Percentiles rank a stretch among this genome's conserved stretches.
Evolutionary conservation across 2,888 invertebrate species (phyloP).

Genomic region (Orthosia cruda): DNA sequence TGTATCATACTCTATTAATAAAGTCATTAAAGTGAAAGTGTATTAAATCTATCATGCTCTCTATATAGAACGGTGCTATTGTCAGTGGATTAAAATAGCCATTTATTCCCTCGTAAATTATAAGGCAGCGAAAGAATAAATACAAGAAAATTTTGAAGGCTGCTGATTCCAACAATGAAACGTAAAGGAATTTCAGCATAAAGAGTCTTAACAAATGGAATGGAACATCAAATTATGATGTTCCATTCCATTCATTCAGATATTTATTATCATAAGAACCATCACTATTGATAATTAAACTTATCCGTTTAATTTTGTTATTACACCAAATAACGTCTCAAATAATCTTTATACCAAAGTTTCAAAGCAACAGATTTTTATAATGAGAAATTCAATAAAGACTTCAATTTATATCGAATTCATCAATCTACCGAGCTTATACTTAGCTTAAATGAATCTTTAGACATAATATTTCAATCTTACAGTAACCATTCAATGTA

Average conservation of each 20-base stretch:
- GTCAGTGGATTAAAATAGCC: conserved; percentile 3
- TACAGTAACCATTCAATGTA: conserved; percentile 3
- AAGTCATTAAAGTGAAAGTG: neutral
- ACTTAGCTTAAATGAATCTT: conserved; percentile 23
- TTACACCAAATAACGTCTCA: conserved; percentile 1
- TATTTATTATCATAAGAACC: conserved; percentile 3
- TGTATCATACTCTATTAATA: neutral
- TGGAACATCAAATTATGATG: neutral
- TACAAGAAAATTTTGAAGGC: conserved; percentile 6
- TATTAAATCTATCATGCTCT: conserved; percentile 8
- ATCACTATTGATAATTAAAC: neutral
- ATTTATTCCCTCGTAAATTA: neutral
- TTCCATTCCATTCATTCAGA: too few relatives aligned
- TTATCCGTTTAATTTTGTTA: neutral
- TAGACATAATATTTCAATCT: conserved; percentile 30
- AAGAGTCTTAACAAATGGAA: neutral
- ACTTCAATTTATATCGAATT: conserved; percentile 33
- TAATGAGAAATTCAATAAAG: conserved; percentile 22
- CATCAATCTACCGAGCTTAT: conserved; percentile 28
- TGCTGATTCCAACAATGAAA: conserved; percentile 15
- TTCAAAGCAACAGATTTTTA: conserved; percentile 12
- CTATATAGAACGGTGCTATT: neutral
- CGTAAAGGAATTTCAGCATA: neutral
- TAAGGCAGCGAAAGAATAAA: conserved; percentile 3
- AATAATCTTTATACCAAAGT: conserved; percentile 24